These are phyloP conservation scores for Chymomyza caudatula DNA, from an alignment of 2,888 invertebrate genomes.

Conservation along the genomic window DNA sequence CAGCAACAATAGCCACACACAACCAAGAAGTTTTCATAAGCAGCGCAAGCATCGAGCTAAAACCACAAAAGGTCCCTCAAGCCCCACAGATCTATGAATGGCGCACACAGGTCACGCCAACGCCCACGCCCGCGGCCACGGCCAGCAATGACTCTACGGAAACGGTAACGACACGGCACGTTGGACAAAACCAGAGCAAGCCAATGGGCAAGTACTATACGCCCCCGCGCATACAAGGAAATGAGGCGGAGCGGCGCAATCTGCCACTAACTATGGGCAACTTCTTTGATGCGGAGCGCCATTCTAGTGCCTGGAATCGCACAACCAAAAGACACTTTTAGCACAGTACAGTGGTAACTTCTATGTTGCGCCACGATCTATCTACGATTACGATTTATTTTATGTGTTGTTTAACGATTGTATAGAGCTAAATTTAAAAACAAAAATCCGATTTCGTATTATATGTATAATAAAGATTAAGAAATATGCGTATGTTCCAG, in stretches of 20 bases:
- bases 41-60: slow-evolving; percentile 48
- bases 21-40: slow-evolving; percentile 45
- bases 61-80: slow-evolving; percentile 7
- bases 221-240: slow-evolving; percentile 49
- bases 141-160: not conserved
- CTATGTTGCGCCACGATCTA: not conserved
- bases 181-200: slow-evolving; percentile 11
- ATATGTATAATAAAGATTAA: not conserved
- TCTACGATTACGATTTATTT: not conserved
- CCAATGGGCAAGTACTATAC: slow-evolving; percentile 33
- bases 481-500: not conserved
- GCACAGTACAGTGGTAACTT: not conserved
- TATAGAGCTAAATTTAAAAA: not conserved
- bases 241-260: slow-evolving; percentile 47
- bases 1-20: slow-evolving; percentile 3
- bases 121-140: slow-evolving; percentile 10
- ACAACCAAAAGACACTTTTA: slow-evolving; percentile 48
- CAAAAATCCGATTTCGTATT: not conserved
- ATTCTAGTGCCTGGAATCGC: slow-evolving; percentile 63
- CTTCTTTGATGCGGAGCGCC: slow-evolving; percentile 67
- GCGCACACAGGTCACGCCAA: slow-evolving; percentile 47
- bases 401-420: not conserved
- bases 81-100: slow-evolving; percentile 42
- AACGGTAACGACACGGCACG: not conserved
- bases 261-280: slow-evolving; percentile 55